Conservation (phyloP, 2,113 vertebrate species). For the Brachyistius frenatus region DNA sequence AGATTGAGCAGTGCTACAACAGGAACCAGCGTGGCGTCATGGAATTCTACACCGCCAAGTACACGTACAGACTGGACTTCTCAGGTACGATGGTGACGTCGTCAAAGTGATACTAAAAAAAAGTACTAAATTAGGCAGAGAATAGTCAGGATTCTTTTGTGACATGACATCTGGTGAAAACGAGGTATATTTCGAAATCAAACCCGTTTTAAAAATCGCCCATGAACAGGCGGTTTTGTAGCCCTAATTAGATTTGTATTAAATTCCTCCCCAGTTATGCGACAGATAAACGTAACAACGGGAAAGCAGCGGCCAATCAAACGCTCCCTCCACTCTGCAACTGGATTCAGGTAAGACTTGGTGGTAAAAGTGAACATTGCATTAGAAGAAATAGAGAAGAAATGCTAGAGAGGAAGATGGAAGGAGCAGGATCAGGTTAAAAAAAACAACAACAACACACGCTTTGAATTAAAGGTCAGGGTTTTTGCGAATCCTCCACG, state of each 20-base stretch:
- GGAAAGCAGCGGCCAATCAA: slow-evolving; percentile 94
- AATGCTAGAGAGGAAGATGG: not conserved
- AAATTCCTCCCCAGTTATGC: slow-evolving; percentile 87
- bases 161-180: not conserved
- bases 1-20: slow-evolving; percentile 94
- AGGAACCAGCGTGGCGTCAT: slow-evolving; percentile 90
- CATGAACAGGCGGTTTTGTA: not conserved
- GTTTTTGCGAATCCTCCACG: not conserved
- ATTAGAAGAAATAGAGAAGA: not conserved
- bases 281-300: slow-evolving; percentile 92
- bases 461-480: not conserved
- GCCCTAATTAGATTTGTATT: slow-evolving; percentile 10
- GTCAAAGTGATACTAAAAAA: no score
- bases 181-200: no score
- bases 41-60: slow-evolving; percentile 94
- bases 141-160: not conserved
- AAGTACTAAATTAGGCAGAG: no score
- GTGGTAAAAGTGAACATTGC: not conserved
- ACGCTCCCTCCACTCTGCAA: slow-evolving; percentile 92
- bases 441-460: not conserved
- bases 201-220: no score
- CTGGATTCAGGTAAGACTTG: slow-evolving; percentile 91
- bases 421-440: not conserved
- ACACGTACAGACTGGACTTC: slow-evolving; percentile 94
- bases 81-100: slow-evolving; percentile 83